These are phyloP conservation scores for Diabrotica balteata DNA, from an alignment of 2,888 invertebrate genomes.

Conservation along the genomic window DNA sequence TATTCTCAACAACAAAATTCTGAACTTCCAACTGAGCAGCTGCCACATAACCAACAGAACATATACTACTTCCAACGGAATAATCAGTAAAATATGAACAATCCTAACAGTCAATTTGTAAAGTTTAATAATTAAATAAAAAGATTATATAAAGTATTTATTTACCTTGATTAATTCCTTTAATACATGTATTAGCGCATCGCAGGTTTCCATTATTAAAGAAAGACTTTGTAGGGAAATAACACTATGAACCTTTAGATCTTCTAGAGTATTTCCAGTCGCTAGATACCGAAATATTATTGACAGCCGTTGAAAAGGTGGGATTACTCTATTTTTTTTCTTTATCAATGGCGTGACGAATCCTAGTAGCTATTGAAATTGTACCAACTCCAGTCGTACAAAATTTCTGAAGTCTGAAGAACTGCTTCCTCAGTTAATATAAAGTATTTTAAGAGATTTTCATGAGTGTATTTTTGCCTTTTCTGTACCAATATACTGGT, in stretches of 20 bases:
- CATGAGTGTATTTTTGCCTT: background rate
- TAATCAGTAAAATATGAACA: too few species aligned
- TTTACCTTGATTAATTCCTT: too few species aligned
- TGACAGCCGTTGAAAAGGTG: constrained; percentile 1
- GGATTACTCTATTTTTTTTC: constrained; percentile 3
- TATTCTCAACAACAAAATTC: background rate
- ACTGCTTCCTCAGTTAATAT: background rate
- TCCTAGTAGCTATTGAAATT: constrained; percentile 8
- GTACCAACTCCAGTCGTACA: background rate
- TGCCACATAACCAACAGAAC: too few species aligned
- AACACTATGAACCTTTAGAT: background rate
- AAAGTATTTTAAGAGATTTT: background rate
- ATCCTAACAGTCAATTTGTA: too few species aligned
- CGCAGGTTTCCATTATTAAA: too few species aligned
- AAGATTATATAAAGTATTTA: too few species aligned
- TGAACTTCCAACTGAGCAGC: too few species aligned
- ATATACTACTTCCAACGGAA: too few species aligned
- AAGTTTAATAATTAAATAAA: too few species aligned
- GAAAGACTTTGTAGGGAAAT: background rate
- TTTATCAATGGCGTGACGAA: background rate
- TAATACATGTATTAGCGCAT: too few species aligned
- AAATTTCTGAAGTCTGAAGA: background rate
- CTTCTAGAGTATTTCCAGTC: constrained; percentile 1
- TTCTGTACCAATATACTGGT: too few species aligned
- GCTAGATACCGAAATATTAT: background rate